A percentile compares a stretch with the other conserved stretches of the same genome.
Conservation (phyloP, 2,113 vertebrate species). For the Dasyprocta punctata region DNA sequence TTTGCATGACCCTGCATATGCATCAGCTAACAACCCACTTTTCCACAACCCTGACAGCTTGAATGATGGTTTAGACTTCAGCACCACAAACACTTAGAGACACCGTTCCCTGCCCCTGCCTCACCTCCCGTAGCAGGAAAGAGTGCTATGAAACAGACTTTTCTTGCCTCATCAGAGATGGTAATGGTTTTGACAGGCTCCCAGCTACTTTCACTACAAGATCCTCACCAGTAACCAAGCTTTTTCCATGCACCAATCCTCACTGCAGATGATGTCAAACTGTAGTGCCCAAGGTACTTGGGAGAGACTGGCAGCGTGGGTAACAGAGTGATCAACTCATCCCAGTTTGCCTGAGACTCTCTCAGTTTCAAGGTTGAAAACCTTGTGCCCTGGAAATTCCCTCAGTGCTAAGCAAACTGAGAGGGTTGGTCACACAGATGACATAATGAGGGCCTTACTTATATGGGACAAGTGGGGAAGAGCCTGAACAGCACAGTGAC, state of each 20-base stretch:
- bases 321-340: no score
- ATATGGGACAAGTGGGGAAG: not conserved
- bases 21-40: slow-evolving; percentile 6
- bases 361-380: not conserved
- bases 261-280: not conserved
- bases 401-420: not conserved
- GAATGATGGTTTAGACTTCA: slow-evolving; percentile 24
- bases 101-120: not conserved
- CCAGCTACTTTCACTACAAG: not conserved
- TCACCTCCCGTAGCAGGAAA: not conserved
- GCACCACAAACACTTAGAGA: not conserved
- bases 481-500: not conserved
- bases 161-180: not conserved
- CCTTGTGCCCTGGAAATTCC: not conserved
- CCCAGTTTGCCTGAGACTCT: not conserved
- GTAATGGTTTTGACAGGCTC: not conserved
- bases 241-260: not conserved
- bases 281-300: not conserved
- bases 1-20: not conserved
- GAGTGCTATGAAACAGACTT: not conserved
- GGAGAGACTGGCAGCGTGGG: not conserved
- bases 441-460: not conserved
- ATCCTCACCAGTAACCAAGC: not conserved
- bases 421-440: not conserved
- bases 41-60: not conserved